phyloP scores from a whole-genome alignment of 2,888 invertebrate species.

The Magallana nippona region DNA sequence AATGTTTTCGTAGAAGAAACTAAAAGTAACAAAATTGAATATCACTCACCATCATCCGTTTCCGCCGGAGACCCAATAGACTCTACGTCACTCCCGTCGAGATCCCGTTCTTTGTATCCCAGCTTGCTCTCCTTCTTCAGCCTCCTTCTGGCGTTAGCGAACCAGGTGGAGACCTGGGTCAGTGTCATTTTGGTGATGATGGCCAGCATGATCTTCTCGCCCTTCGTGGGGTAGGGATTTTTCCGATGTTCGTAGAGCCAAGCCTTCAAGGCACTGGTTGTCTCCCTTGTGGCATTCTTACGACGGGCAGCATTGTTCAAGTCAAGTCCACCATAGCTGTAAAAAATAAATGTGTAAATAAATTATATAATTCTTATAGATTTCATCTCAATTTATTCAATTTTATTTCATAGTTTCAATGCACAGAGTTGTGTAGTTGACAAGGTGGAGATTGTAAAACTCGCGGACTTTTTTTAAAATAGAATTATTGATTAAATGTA shows the following conservation, averaged over 20 bases:
- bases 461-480: no score
- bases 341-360: conserved; percentile 21
- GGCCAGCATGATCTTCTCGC: conserved; percentile 96
- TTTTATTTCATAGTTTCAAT: no score
- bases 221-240: conserved; percentile 98
- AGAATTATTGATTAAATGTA: no score
- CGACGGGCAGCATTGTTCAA: conserved; percentile 90
- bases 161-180: conserved; percentile 95
- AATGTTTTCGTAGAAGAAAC: no score
- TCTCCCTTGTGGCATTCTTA: conserved; percentile 98
- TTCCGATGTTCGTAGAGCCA: conserved; percentile 98
- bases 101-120: conserved; percentile 85
- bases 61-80: conserved; percentile 38
- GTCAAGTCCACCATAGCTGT: conserved; percentile 82
- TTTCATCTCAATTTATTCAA: background rate
- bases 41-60: conserved; percentile 37
- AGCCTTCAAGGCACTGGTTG: conserved; percentile 97
- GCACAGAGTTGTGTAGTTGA: no score
- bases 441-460: no score
- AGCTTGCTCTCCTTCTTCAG: conserved; percentile 98
- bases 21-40: background rate
- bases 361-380: background rate
- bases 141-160: conserved; percentile 94
- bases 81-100: conserved; percentile 72
- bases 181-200: conserved; percentile 97